Evolutionary conservation across 2,113 vertebrate genomes (phyloP).

Genomic region (Cervus canadensis): DNA sequence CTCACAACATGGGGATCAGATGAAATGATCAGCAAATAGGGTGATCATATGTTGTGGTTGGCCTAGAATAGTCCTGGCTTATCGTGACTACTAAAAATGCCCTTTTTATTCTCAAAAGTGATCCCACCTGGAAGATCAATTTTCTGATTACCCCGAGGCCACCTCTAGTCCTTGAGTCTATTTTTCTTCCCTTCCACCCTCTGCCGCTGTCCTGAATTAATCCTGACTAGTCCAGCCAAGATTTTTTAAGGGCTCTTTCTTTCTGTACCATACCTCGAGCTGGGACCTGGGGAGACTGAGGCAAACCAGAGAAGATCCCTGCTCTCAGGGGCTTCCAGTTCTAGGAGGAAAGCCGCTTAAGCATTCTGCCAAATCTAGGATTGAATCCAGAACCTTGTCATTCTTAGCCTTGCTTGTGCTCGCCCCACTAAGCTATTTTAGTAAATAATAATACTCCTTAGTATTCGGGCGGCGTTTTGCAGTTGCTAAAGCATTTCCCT

Average conservation of each 20-base stretch:
- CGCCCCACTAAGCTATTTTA: slow-evolving; percentile 38
- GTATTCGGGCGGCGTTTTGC: neutral
- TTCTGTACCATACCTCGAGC: neutral
- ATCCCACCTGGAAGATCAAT: neutral
- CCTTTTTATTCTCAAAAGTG: neutral
- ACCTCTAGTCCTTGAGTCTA: neutral
- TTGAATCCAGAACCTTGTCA: slow-evolving; percentile 6
- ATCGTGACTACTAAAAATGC: neutral
- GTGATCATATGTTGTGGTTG: neutral
- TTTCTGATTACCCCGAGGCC: neutral
- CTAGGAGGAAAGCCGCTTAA: neutral
- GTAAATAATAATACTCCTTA: slow-evolving; percentile 43
- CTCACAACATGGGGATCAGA: neutral
- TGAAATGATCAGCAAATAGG: neutral
- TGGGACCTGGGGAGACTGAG: slow-evolving; percentile 1
- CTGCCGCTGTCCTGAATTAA: neutral
- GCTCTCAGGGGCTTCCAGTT: neutral
- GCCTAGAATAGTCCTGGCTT: neutral
- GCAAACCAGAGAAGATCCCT: neutral
- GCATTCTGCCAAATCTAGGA: neutral
- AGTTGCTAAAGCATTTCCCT: slow-evolving; percentile 14
- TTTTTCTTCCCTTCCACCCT: neutral
- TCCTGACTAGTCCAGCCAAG: neutral
- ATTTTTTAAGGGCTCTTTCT: neutral
- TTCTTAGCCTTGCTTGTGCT: neutral